Percentiles rank a stretch among this genome's conserved stretches.
Conservation (phyloP, 2,888 invertebrate genomes). For the Morpho deidamia region DNA sequence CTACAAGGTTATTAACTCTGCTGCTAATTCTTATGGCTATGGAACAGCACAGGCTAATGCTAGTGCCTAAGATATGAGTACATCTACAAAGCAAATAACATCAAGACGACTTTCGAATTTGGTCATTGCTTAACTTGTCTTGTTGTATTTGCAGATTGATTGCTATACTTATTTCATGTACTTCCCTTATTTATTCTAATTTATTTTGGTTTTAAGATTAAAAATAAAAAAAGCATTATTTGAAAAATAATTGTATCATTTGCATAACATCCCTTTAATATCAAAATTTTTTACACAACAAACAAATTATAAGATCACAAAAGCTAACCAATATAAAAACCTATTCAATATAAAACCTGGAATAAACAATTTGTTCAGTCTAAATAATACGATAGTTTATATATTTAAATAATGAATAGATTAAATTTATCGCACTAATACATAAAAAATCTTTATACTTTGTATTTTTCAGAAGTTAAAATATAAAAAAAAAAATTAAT, state of each 20-base stretch:
- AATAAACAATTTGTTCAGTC: no score
- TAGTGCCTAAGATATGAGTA: slow-evolving; percentile 32
- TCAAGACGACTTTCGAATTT: slow-evolving; percentile 55
- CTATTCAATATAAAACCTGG: no score
- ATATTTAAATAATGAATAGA: no score
- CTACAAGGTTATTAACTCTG: slow-evolving; percentile 48
- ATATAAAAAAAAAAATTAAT: no score
- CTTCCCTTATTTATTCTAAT: slow-evolving; percentile 14
- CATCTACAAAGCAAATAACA: slow-evolving; percentile 46
- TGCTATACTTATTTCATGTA: slow-evolving; percentile 40
- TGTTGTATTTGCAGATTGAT: slow-evolving; percentile 55
- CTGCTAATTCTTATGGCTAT: slow-evolving; percentile 42
- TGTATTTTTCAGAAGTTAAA: no score
- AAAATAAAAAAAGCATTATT: slow-evolving; percentile 8
- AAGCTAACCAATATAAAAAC: no score
- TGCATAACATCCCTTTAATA: not conserved
- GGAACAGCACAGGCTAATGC: slow-evolving; percentile 57
- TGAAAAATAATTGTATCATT: not conserved
- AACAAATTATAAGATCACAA: no score
- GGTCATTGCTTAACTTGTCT: slow-evolving; percentile 54
- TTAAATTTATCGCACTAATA: no score
- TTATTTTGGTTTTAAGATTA: slow-evolving; percentile 8
- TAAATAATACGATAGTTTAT: no score
- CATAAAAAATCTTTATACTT: no score
- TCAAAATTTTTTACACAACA: no score